Evolutionary conservation across 2,797 vertebrate genomes (phyloP).

Genomic region (Iguana delicatissima): DNA sequence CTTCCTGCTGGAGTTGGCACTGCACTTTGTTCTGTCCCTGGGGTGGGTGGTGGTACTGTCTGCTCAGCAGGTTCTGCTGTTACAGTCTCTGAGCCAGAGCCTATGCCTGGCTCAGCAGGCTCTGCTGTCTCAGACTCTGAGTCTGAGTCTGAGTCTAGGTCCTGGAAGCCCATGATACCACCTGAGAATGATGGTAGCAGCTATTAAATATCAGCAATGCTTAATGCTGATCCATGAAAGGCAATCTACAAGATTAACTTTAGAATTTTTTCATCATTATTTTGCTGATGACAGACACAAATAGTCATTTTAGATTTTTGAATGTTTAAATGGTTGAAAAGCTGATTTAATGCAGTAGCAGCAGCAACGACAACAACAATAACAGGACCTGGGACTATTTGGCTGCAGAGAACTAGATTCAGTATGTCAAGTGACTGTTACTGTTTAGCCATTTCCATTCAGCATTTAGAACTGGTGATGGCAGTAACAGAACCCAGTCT

Average conservation of each 20-base stretch:
- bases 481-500: background rate
- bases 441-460: background rate
- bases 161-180: too few species aligned
- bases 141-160: too few species aligned
- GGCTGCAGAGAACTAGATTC: background rate
- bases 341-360: background rate
- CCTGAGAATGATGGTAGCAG: background rate
- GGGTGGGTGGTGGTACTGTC: too few species aligned
- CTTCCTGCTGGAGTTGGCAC: too few species aligned
- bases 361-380: background rate
- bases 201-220: background rate
- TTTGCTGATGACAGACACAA: background rate
- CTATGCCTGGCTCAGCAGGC: too few species aligned
- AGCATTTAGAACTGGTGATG: background rate
- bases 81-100: too few species aligned
- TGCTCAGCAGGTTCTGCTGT: too few species aligned
- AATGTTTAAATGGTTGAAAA: background rate
- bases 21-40: too few species aligned
- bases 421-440: background rate
- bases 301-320: background rate
- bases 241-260: background rate
- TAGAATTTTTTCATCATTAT: background rate
- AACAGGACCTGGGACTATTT: background rate
- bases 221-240: background rate
- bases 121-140: too few species aligned